phyloP scores from a whole-genome alignment of 2,113 vertebrate genomes.

The Myrmophylax atrothorax region DNA sequence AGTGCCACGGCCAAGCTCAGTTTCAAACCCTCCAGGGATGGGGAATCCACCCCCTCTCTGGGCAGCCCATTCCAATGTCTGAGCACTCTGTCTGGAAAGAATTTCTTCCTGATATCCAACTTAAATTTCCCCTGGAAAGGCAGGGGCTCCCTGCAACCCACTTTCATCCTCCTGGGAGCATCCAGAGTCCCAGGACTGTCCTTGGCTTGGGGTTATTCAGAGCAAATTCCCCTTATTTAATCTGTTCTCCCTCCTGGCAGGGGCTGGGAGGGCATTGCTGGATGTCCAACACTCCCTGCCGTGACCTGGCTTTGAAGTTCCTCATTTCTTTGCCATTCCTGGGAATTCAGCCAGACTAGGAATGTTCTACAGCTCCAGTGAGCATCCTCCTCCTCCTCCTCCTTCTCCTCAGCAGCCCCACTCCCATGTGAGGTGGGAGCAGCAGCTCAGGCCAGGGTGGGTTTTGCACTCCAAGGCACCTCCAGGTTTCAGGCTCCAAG shows the following conservation, averaged over 20 bases:
- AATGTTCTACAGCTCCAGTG: background rate
- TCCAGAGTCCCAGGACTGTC: background rate
- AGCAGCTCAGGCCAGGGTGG: background rate
- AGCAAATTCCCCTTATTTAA: background rate
- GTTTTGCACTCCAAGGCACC: background rate
- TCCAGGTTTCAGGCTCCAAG: background rate
- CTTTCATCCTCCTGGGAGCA: background rate
- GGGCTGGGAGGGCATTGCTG: background rate
- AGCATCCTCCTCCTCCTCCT: background rate
- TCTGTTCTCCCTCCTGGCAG: background rate
- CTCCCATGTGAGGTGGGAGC: accelerated
- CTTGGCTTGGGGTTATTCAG: background rate
- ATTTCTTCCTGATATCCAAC: too few species aligned
- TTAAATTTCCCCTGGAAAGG: background rate
- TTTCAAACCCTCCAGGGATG: too few species aligned
- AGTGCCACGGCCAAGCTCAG: too few species aligned
- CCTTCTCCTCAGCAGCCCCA: background rate
- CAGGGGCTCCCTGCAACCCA: background rate
- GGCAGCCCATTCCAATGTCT: too few species aligned
- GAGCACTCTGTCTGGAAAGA: too few species aligned
- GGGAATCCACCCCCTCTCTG: too few species aligned
- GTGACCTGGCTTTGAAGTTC: background rate
- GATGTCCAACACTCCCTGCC: background rate
- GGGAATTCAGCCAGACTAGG: background rate
- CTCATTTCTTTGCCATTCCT: background rate